Evolutionary conservation across 1,140 invertebrate genomes (phyloP).

Genomic region (Zaprionus capensis): DNA sequence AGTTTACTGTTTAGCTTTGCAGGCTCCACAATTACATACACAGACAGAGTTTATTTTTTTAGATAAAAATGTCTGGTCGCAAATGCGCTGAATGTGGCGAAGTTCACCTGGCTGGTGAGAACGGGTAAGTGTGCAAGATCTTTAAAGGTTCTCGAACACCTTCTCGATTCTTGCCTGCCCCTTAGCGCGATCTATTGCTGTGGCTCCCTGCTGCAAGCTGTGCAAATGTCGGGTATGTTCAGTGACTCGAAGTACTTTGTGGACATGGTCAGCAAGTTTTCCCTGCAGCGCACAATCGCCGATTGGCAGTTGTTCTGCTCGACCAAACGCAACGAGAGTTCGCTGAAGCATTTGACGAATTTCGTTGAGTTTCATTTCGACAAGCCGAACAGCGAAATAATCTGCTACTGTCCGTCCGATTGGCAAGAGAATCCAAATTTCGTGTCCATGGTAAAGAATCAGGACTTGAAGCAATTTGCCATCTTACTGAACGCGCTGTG

Average conservation of each 20-base stretch:
- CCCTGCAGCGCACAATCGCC: slow-evolving; percentile 87
- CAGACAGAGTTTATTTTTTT: slow-evolving; percentile 5
- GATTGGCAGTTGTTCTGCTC: slow-evolving; percentile 89
- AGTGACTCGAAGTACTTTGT: slow-evolving; percentile 96
- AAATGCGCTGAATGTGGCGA: slow-evolving; percentile 44
- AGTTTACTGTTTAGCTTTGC: slow-evolving; percentile 23
- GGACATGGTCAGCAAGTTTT: slow-evolving; percentile 91
- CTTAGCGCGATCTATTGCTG: slow-evolving; percentile 92
- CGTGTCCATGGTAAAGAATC: slow-evolving; percentile 88
- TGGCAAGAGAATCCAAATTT: slow-evolving; percentile 89
- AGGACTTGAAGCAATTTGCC: slow-evolving; percentile 88
- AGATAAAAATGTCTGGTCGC: slow-evolving; percentile 33
- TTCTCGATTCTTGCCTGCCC: background rate
- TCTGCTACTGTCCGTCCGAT: slow-evolving; percentile 89
- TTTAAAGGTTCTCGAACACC: background rate
- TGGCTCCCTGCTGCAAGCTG: slow-evolving; percentile 90
- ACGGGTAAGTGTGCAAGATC: slow-evolving; percentile 21
- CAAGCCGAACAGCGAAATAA: slow-evolving; percentile 90
- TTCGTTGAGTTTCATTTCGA: slow-evolving; percentile 90
- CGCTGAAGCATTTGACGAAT: slow-evolving; percentile 86
- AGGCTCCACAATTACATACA: slow-evolving; percentile 19
- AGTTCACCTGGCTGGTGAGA: slow-evolving; percentile 27
- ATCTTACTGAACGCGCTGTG: slow-evolving; percentile 90
- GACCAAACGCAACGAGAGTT: slow-evolving; percentile 86
- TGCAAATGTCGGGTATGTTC: slow-evolving; percentile 91